These are phyloP conservation scores for Spicauda simplicius DNA, from an alignment of 2,888 invertebrate genomes.

Conservation along the genomic window DNA sequence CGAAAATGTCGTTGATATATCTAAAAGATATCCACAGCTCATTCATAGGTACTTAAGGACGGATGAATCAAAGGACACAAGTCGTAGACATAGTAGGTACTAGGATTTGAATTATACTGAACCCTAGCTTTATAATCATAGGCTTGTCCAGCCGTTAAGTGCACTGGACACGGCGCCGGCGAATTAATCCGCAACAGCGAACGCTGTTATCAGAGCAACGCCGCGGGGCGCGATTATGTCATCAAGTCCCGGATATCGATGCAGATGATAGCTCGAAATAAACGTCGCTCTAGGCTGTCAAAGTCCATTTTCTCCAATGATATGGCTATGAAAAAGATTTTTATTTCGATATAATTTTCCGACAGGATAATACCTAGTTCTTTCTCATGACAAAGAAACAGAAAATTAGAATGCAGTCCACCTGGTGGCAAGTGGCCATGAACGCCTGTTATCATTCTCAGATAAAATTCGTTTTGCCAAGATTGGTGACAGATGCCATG, in stretches of 20 bases:
- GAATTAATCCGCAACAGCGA: conserved; percentile 15
- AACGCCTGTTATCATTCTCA: no score
- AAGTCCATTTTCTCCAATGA: conserved; percentile 17
- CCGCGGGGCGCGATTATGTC: conserved; percentile 30
- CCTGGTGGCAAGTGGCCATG: no score
- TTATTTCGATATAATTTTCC: conserved; percentile 6
- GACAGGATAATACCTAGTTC: neutral
- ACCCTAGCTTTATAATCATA: neutral
- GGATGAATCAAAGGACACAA: no score
- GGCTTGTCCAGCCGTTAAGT: neutral
- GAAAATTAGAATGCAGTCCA: no score
- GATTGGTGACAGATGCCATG: no score
- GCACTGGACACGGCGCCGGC: conserved; percentile 1
- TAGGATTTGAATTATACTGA: no score
- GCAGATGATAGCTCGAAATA: conserved; percentile 24
- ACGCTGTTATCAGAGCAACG: conserved; percentile 24
- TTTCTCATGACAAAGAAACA: no score
- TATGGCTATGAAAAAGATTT: conserved; percentile 11
- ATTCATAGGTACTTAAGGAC: no score
- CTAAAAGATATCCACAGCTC: no score
- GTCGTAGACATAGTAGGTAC: no score
- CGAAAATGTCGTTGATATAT: no score
- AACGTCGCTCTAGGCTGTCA: conserved; percentile 6
- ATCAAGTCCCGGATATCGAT: conserved; percentile 27
- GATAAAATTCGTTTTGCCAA: no score